Base-by-base conservation (phyloP, 2,797 vertebrate species). In the Spinus olivaceus region DNA sequence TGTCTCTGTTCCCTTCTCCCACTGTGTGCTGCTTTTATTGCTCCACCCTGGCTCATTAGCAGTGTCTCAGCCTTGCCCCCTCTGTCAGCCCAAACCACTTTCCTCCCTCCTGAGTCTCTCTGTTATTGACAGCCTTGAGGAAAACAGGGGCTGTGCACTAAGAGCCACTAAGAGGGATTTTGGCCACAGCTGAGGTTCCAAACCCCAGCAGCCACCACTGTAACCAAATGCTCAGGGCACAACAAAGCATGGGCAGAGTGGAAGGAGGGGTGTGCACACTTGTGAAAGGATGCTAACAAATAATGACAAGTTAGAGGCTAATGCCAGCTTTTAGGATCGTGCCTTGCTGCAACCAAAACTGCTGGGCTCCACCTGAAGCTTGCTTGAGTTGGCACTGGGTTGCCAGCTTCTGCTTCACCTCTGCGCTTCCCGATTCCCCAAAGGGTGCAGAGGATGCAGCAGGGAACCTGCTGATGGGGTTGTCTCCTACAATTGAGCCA, bases 41-140 rank as follows among this genome's bases (percentile, higher is more conserved):
- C 85, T 92, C 67, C 86, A 94, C 95, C 85, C 79, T 72, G 73
- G 70, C 90, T 96, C 85, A 84, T 90, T 78, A 93, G 86, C 73
- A 69, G 67, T 46, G 12, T 89, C 87, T 95, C 89, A 92, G 80
- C 78, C 77, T 94, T 67, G 57, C 82, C 91, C 79, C 24, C 42
- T 88, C 93, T 88, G 81, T 77, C 95, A 87, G 93, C 88, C 78
- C 77, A 59, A 90, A 92, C 54, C 86, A 56, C 87, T 30, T 66
- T 46, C 71, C 46, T 74, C 30, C 53, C 67, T 95, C 63, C 59
- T 21, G 66, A 89, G 80, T 42, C 82, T 90, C 74, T 39, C 47
- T 0, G 0, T 74, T 78, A 88, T 4, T 30, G 82, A 60, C 74
- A 88, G 51, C 49, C 80, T 35, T 56, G 42, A 44, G 63, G 54